Conservation (phyloP, 2,113 vertebrate genomes). For the Tyrannus savana region DNA sequence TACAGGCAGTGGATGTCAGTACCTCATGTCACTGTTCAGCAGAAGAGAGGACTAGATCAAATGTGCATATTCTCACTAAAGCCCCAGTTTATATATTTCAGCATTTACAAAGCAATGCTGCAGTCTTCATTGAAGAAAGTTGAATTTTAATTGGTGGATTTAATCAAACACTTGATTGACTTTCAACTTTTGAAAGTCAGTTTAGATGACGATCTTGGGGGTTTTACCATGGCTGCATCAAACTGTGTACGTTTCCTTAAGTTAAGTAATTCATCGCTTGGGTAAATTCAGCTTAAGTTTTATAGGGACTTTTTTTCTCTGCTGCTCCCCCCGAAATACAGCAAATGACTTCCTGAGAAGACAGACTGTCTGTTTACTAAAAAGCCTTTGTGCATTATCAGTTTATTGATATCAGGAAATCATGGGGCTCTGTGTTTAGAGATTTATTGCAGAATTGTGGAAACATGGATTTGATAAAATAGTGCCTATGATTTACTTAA, state of each 20-base stretch:
- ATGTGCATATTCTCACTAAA: background rate
- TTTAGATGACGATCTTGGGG: constrained; percentile 56
- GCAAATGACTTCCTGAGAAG: constrained; percentile 69
- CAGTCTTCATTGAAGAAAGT: constrained; percentile 49
- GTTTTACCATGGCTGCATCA: constrained; percentile 67
- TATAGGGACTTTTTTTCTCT: constrained; percentile 62
- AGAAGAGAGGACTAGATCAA: background rate
- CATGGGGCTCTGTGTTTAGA: constrained; percentile 74
- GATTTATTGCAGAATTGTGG: constrained; percentile 75
- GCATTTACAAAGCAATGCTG: constrained; percentile 51
- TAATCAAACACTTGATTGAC: constrained; percentile 50
- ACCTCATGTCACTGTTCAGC: background rate
- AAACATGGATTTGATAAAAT: constrained; percentile 81
- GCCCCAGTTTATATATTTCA: background rate
- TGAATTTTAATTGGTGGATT: constrained; percentile 44
- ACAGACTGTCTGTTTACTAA: constrained; percentile 72
- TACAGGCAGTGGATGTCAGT: background rate
- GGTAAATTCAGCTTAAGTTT: constrained; percentile 68
- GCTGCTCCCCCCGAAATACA: constrained; percentile 66
- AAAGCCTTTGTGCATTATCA: constrained; percentile 72
- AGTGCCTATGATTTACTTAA: constrained; percentile 98
- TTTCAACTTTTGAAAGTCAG: constrained; percentile 42
- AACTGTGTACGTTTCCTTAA: constrained; percentile 57
- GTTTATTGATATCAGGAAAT: constrained; percentile 77
- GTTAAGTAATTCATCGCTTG: constrained; percentile 59